Base-by-base conservation (phyloP, 1,140 invertebrate species). In the Drosophila subobscura region DNA sequence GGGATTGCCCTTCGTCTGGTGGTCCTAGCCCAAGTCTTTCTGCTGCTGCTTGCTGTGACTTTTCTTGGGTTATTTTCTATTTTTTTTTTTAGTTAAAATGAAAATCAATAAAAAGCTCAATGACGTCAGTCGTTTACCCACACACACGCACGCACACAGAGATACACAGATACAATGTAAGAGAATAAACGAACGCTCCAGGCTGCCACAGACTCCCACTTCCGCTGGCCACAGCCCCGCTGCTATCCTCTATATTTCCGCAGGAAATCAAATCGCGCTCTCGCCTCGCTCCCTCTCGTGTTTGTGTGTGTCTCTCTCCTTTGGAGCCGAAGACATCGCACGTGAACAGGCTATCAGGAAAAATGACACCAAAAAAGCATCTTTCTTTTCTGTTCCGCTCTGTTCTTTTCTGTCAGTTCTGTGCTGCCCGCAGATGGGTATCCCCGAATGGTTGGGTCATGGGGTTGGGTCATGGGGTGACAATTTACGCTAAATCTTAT, bases 71-170 rank as follows among this genome's bases (percentile, higher is more conserved):
- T 27, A 10, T n/a, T n/a, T 16, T 29, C 33, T n/a, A n/a, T 37
- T 61, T 47, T 49, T 61, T 73, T 73, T 70, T 75, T 58, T 63
- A 74, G 59, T 77, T 46, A 74, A 80, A 81, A 79, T 55, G 72
- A 79, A 90, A 90, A 90, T 90, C 88, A 85, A 90, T 90, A 90
- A 89, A 90, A 90, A 90, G 88, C 88, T 90, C 88, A 90, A 90
- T 90, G 88, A 90, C 88, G 88, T 90, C 88, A 90, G 77, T 70
- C 58, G 68, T 37, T 61, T 57, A 55, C 41, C 59, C 46, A 63
- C 57, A 70, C 47, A 61, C 47, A 74, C 41, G 68, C 44, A 67
- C 51, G 51, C 51, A 45, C 40, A 16, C 16, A 37, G 10, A 40
- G 20, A 49, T 23, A 47, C 40, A 49, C 40, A 49, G 37, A 23